phyloP scores from a whole-genome alignment of 2,888 invertebrate genomes.

The Sminthurinus aureus region DNA sequence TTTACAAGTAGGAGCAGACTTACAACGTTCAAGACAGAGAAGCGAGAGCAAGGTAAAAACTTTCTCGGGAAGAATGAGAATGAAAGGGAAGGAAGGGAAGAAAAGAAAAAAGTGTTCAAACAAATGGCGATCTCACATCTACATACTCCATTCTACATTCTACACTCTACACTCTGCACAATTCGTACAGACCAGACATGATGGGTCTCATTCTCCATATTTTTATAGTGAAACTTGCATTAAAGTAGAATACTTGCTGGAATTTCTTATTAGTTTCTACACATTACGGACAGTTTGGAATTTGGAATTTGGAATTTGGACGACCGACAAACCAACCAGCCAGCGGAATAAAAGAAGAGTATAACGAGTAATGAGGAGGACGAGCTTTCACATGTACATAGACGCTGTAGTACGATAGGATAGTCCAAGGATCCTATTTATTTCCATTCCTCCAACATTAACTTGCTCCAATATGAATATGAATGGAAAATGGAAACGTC shows the following conservation, averaged over 20 bases:
- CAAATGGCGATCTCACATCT: constrained; percentile 31
- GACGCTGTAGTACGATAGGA: neutral
- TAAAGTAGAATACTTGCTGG: neutral
- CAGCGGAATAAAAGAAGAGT: neutral
- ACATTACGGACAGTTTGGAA: neutral
- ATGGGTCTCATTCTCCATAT: no score
- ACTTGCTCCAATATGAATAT: constrained; percentile 3
- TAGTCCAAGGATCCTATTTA: constrained; percentile 3
- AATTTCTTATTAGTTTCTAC: neutral
- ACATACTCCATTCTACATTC: neutral
- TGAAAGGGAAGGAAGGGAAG: neutral
- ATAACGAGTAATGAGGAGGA: neutral
- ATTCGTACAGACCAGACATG: neutral
- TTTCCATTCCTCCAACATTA: constrained; percentile 7
- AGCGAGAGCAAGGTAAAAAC: constrained; percentile 22
- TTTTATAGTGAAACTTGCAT: no score
- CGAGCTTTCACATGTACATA: neutral
- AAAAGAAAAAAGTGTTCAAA: constrained; percentile 41
- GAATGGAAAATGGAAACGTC: neutral
- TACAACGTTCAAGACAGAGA: no score
- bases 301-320: no score
- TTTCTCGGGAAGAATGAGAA: constrained; percentile 18
- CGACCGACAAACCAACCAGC: no score
- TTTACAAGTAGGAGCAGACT: constrained; percentile 39
- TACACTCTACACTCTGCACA: neutral